Evolutionary conservation across 2,113 vertebrate genomes (phyloP).

Genomic region (Nesoenas mayeri): DNA sequence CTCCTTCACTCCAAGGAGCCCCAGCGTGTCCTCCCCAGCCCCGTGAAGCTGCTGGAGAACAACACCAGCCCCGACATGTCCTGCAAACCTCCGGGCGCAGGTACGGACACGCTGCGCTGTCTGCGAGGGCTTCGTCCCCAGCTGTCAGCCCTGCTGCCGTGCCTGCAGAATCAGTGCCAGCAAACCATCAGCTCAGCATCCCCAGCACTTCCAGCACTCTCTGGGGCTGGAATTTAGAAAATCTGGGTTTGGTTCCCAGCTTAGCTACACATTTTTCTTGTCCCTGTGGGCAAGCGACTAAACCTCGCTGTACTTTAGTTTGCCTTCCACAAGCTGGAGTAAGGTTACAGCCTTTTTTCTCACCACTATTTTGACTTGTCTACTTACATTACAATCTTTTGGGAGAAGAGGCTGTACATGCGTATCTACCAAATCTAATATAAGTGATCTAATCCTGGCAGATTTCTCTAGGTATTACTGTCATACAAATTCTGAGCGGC

Average conservation of each 20-base stretch:
- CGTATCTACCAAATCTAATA: constrained; percentile 43
- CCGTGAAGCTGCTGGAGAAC: not conserved
- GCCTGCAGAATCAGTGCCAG: fast-evolving
- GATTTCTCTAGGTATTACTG: constrained; percentile 56
- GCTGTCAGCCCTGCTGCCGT: not conserved
- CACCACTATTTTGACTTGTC: constrained; percentile 43
- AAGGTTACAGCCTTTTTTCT: constrained; percentile 27
- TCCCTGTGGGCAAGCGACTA: not conserved
- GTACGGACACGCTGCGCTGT: fast-evolving
- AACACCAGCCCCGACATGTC: fast-evolving
- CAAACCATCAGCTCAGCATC: fast-evolving
- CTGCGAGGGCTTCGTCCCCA: fast-evolving
- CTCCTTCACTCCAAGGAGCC: fast-evolving
- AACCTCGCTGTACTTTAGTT: not conserved
- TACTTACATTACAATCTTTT: constrained; percentile 37
- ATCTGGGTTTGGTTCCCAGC: not conserved
- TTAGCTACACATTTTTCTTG: not conserved
- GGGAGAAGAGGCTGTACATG: not conserved
- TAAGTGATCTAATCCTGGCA: constrained; percentile 59
- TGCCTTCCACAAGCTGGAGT: not conserved
- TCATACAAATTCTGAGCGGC: not conserved
- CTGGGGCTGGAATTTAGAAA: not conserved
- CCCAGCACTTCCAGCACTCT: not conserved
- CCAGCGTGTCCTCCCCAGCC: fast-evolving
- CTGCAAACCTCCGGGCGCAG: not conserved